Conservation (phyloP, 2,113 vertebrate genomes). For the Synchiropus splendidus region DNA sequence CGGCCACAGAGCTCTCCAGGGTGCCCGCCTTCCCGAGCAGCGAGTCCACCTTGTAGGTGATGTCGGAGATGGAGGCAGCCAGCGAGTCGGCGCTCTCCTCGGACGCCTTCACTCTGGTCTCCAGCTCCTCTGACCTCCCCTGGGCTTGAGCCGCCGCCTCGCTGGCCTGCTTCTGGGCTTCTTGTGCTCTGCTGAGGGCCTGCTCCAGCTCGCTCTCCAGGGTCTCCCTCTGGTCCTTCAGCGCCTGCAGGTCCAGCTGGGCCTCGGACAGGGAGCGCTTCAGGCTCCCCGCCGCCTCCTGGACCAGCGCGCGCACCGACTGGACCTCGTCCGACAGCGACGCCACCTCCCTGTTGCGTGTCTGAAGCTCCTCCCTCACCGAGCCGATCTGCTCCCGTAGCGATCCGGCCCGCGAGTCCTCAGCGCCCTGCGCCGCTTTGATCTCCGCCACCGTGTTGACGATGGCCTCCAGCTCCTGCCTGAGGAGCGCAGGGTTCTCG, state of each 20-base stretch:
- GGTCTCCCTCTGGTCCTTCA: conserved; percentile 61
- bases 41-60: conserved; percentile 57
- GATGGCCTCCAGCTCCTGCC: conserved; percentile 70
- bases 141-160: conserved; percentile 47
- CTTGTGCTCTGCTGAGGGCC: conserved; percentile 32
- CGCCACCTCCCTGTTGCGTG: conserved; percentile 79
- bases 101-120: conserved; percentile 59
- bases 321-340: conserved; percentile 78
- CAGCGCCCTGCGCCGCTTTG: conserved; percentile 55
- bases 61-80: conserved; percentile 32
- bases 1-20: conserved; percentile 55
- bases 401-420: conserved; percentile 60
- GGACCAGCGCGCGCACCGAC: conserved; percentile 68
- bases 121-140: conserved; percentile 59
- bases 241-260: conserved; percentile 51
- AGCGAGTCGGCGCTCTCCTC: conserved; percentile 64
- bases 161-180: conserved; percentile 42
- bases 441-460: conserved; percentile 68
- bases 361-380: conserved; percentile 81
- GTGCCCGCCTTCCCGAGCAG: conserved; percentile 62
- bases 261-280: conserved; percentile 62
- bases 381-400: conserved; percentile 72
- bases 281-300: conserved; percentile 69
- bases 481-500: conserved; percentile 53
- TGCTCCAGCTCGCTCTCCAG: conserved; percentile 59